These are phyloP conservation scores for Campoletis raptor DNA, from an alignment of 2,888 invertebrate species.

Conservation along the genomic window DNA sequence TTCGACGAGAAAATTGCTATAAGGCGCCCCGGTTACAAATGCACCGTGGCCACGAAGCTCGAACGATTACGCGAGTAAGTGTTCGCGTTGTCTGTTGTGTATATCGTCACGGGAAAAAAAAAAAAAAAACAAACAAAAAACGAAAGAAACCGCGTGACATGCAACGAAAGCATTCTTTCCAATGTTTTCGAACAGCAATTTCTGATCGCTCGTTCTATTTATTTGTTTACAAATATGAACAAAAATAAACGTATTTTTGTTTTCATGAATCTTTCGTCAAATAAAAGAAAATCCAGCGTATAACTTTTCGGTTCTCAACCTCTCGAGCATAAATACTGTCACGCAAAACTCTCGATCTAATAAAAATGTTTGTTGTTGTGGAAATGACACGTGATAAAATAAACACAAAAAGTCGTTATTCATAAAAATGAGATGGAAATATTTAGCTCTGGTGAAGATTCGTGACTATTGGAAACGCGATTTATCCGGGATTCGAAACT, in stretches of 20 bases:
- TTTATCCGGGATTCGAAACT: conserved; percentile 23
- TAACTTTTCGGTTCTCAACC: neutral
- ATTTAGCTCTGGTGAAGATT: neutral
- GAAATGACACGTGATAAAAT: neutral
- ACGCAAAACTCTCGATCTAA: neutral
- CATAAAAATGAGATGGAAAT: neutral
- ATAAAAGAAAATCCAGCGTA: neutral
- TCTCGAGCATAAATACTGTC: neutral
- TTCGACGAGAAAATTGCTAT: conserved; percentile 29
- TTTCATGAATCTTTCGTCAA: neutral
- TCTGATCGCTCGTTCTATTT: neutral
- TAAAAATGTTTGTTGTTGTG: neutral
- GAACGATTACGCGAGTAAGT: conserved; percentile 29
- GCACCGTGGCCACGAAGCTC: conserved; percentile 12
- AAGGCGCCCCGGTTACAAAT: conserved; percentile 21
- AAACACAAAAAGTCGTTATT: neutral
- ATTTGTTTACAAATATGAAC: neutral
- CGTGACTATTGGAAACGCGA: conserved; percentile 13
- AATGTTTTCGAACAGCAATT: neutral
- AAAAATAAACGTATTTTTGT: neutral
- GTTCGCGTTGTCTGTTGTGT: neutral
- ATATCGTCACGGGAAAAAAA: neutral
- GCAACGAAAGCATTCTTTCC: conserved; percentile 10
- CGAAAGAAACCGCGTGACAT: conserved; percentile 14
- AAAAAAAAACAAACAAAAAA: neutral